A percentile compares a stretch with the other conserved stretches of the same genome.
phyloP scores from a whole-genome alignment of 2,888 invertebrate genomes.

The Macaria liturata region DNA sequence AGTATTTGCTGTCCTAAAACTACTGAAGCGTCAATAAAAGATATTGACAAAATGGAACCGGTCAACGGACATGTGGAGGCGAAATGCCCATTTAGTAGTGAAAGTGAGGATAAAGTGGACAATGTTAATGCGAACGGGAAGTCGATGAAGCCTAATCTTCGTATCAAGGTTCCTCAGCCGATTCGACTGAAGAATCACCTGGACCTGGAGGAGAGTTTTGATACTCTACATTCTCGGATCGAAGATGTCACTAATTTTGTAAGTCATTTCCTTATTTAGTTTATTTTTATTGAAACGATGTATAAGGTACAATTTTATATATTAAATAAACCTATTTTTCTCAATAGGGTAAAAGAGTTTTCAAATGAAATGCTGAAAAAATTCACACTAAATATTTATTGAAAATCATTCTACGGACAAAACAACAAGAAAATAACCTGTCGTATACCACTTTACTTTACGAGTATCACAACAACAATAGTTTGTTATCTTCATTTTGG shows the following conservation, averaged over 20 bases:
- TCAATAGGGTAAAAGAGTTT: too few relatives aligned
- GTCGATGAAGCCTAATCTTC: slow-evolving; percentile 58
- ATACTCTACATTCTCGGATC: slow-evolving; percentile 60
- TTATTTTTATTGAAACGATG: too few relatives aligned
- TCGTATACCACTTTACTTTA: too few relatives aligned
- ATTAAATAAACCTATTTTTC: too few relatives aligned
- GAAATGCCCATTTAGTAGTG: slow-evolving; percentile 62
- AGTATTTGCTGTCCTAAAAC: slow-evolving; percentile 47
- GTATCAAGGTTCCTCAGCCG: slow-evolving; percentile 69
- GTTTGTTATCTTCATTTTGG: slow-evolving; percentile 7
- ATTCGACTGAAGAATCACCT: slow-evolving; percentile 63
- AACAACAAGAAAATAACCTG: too few relatives aligned
- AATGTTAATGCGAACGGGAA: slow-evolving; percentile 42
- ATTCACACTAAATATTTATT: too few relatives aligned
- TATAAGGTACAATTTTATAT: too few relatives aligned
- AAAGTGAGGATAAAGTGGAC: slow-evolving; percentile 52
- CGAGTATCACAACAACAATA: background rate
- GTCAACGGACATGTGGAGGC: slow-evolving; percentile 52
- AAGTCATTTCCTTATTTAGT: slow-evolving; percentile 42
- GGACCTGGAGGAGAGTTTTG: slow-evolving; percentile 56
- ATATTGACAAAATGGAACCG: slow-evolving; percentile 48
- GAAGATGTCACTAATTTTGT: slow-evolving; percentile 60
- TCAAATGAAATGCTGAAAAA: too few relatives aligned
- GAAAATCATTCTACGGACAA: too few relatives aligned
- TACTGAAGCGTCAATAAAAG: slow-evolving; percentile 39